A percentile compares a stretch with the other conserved stretches of the same genome.
Conservation (phyloP, 2,888 invertebrate species). For the Automeris io region DNA sequence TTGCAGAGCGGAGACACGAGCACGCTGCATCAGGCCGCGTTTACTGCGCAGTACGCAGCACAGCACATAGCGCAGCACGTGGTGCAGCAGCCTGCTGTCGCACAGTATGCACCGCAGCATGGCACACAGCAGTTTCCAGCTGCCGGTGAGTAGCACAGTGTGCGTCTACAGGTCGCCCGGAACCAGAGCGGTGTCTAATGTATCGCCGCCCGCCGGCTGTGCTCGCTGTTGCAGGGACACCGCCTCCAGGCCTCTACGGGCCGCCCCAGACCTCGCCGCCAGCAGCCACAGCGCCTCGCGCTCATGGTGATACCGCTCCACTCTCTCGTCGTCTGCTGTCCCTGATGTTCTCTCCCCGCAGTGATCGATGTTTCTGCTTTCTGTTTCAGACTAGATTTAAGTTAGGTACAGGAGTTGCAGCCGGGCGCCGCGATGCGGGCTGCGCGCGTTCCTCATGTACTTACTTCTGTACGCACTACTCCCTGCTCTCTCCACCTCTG, state of each 20-base stretch:
- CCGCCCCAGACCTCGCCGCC: slow-evolving; percentile 16
- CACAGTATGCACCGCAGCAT: neutral
- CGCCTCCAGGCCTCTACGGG: too few species aligned
- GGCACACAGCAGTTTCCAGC: slow-evolving; percentile 15
- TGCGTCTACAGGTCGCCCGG: slow-evolving; percentile 1
- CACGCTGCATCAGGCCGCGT: slow-evolving; percentile 14
- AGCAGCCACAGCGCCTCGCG: slow-evolving; percentile 11
- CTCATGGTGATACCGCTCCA: too few species aligned
- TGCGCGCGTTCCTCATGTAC: slow-evolving; percentile 47
- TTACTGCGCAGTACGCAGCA: slow-evolving; percentile 5
- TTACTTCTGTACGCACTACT: slow-evolving; percentile 40
- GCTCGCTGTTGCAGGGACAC: slow-evolving; percentile 34
- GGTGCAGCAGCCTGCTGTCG: neutral
- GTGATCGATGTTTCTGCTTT: slow-evolving; percentile 72
- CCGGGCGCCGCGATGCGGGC: slow-evolving; percentile 35
- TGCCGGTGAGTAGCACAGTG: slow-evolving; percentile 6
- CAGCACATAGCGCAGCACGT: neutral
- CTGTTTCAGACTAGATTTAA: slow-evolving; percentile 74
- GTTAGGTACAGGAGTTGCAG: slow-evolving; percentile 67
- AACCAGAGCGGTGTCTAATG: slow-evolving; percentile 12
- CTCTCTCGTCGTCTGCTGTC: slow-evolving; percentile 35
- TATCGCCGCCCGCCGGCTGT: slow-evolving; percentile 27
- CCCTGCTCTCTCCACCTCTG: slow-evolving; percentile 19
- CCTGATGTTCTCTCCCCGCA: slow-evolving; percentile 40
- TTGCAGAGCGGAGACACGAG: slow-evolving; percentile 22